Percentiles rank a stretch among this genome's conserved stretches.
Evolutionary conservation across 2,113 vertebrate genomes (phyloP).

Genomic region (Cebus imitator): DNA sequence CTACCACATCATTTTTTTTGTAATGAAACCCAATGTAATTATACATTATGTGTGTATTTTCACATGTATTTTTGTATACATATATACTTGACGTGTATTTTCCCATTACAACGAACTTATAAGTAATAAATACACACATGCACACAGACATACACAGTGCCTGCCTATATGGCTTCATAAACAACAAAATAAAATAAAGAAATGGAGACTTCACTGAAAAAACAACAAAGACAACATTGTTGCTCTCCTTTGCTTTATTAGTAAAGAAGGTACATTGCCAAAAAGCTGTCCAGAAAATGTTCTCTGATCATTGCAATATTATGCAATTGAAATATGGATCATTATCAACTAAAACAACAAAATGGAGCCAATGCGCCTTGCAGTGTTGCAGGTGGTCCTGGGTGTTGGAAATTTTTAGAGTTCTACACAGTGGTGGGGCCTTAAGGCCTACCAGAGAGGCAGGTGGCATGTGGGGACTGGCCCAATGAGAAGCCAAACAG

Average conservation of each 20-base stretch:
- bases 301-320: slow-evolving; percentile 30
- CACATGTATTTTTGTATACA: no score
- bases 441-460: slow-evolving; percentile 49
- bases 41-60: not conserved
- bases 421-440: not conserved
- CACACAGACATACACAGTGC: not conserved
- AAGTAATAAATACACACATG: no score
- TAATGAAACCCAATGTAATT: not conserved
- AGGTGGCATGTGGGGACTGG: slow-evolving; percentile 46
- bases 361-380: slow-evolving; percentile 45
- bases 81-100: no score
- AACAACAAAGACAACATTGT: slow-evolving; percentile 2
- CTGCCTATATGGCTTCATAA: not conserved
- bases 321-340: slow-evolving; percentile 36
- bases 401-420: slow-evolving; percentile 29
- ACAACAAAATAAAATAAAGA: not conserved
- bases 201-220: slow-evolving; percentile 21
- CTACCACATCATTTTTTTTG: not conserved
- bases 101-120: no score
- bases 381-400: slow-evolving; percentile 64
- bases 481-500: slow-evolving; percentile 37
- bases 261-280: not conserved
- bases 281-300: slow-evolving; percentile 47
- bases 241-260: slow-evolving; percentile 24
- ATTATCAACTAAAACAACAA: slow-evolving; percentile 25